These are phyloP conservation scores for Stenopsyche tienmushanensis DNA, from an alignment of 1,140 invertebrate genomes.

Conservation along the genomic window DNA sequence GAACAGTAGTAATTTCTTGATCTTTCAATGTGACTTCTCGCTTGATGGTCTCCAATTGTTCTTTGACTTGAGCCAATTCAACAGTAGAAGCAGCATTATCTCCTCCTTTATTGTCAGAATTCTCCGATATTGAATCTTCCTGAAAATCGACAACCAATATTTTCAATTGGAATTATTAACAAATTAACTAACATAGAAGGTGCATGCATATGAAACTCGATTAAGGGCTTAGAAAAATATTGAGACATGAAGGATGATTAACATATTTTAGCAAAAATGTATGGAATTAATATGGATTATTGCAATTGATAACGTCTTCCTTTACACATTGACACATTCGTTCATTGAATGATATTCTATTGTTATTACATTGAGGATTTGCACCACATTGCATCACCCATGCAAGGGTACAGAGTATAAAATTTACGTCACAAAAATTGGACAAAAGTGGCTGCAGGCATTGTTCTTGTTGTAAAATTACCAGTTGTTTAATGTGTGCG, in stretches of 20 bases:
- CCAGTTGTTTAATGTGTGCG: slow-evolving; percentile 61
- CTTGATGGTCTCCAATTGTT: slow-evolving; percentile 52
- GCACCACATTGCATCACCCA: background rate
- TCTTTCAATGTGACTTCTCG: slow-evolving; percentile 48
- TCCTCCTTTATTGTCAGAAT: slow-evolving; percentile 55
- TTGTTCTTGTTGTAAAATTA: slow-evolving; percentile 44
- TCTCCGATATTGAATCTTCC: slow-evolving; percentile 56
- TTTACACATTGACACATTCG: no score
- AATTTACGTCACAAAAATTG: slow-evolving; percentile 14
- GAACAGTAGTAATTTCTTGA: slow-evolving; percentile 46
- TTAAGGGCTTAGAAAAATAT: background rate
- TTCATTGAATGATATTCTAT: no score
- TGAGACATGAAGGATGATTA: background rate
- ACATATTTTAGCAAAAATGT: no score
- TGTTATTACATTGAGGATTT: no score
- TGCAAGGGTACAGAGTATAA: background rate
- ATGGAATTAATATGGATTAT: no score
- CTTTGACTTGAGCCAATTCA: slow-evolving; percentile 56
- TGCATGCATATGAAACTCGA: no score
- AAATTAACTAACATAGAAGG: background rate
- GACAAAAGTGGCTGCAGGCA: background rate
- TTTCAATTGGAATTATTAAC: background rate
- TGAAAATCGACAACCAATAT: slow-evolving; percentile 38
- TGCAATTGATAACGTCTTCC: no score
- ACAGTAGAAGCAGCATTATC: slow-evolving; percentile 55